These are phyloP conservation scores for Madoqua kirkii DNA, from an alignment of 2,113 vertebrate genomes.

Conservation along the genomic window DNA sequence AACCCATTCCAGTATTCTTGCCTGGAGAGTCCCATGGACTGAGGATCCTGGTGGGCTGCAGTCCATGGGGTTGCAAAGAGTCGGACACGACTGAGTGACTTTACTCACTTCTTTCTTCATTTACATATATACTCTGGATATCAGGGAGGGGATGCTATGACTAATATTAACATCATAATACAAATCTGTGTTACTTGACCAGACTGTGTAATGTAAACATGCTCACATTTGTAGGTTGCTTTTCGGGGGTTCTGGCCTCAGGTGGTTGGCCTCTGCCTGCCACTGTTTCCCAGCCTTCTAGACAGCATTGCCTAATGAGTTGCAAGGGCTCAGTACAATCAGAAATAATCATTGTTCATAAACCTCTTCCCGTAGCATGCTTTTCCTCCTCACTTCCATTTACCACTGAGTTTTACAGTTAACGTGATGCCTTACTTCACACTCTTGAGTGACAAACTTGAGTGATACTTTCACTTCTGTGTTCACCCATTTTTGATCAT, in stretches of 20 bases:
- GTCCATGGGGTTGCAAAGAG: not conserved
- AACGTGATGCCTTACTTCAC: not conserved
- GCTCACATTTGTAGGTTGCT: not conserved
- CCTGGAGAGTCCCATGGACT: not conserved
- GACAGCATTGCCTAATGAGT: not conserved
- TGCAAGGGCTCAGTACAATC: not conserved
- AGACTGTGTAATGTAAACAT: not conserved
- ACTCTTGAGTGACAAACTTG: not conserved
- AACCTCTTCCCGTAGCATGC: accelerated
- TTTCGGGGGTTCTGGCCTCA: not conserved
- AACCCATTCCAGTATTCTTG: not conserved
- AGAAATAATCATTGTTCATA: not conserved
- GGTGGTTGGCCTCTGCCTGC: not conserved
- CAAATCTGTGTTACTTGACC: not conserved
- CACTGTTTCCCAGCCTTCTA: not conserved
- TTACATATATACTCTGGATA: not conserved
- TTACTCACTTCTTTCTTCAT: not conserved
- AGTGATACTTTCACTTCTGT: not conserved
- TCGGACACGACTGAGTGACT: not conserved
- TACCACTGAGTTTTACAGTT: not conserved
- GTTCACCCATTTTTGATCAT: not conserved
- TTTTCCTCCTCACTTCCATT: not conserved
- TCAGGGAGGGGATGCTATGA: not conserved
- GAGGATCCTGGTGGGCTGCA: not conserved
- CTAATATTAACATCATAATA: not conserved